Evolutionary conservation across 2,888 invertebrate species (phyloP), one percentile per base, ranked within the genome.

Genomic region (Mechanitis messenoides): DNA sequence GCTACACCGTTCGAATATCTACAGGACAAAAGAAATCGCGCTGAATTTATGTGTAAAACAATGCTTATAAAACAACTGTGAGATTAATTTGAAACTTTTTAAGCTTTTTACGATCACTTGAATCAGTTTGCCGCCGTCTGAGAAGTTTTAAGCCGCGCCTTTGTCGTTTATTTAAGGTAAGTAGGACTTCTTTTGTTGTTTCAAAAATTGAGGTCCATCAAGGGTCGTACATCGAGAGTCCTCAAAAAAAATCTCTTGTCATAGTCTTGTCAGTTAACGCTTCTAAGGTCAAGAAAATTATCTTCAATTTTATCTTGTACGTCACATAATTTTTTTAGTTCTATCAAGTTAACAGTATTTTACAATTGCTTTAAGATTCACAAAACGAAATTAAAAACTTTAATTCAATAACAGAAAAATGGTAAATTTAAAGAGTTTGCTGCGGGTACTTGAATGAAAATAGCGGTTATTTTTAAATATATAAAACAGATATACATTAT

Each of bases 171-270:
- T 74, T 81, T 80, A 72, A 64, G 72, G 86, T 85, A 71, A 84
- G 87, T 80, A 78, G 72, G 68, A 64, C 75, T 80, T 76, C 76
- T 78, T 79, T 82, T 81, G 77, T 80, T 78, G 68, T 58, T 57
- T 9, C 50, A 7, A 50, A 50, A 31, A 50, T 9, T 20, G 20
- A 20, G 20, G 20, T 20, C 20, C 20, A 50, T 50, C 7, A 50
- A 11, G 31, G 20, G 20, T 20, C 28, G 31, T 28, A 7, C 50
- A 9, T 50, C 31, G 9, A 50, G 7, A 9, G 31, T 50, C 50
- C 31, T 50, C 31, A 31, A 2, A 2, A 28, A 50, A 50, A 50
- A 6, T 50, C 31, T 31, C 9, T 50, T 31, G 28, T 6, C 31
- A 7, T 9, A 42, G n/a, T n/a, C n/a, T n/a, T n/a, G n/a, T n/a